Evolutionary conservation across 2,888 invertebrate species (phyloP).

Genomic region (Rhorus exstirpatorius): DNA sequence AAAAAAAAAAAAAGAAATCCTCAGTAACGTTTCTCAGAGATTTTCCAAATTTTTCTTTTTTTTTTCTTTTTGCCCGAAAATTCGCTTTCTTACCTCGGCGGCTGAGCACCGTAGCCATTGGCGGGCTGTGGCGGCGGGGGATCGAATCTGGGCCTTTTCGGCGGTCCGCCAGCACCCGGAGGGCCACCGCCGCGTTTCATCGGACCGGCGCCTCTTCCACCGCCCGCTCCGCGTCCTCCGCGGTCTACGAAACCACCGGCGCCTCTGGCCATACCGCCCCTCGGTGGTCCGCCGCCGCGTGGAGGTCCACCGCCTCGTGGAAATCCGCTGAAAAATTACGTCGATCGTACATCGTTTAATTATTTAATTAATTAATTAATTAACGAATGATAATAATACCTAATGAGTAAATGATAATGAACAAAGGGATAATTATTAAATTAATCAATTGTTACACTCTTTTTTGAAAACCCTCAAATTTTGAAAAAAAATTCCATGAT

Average conservation of each 20-base stretch:
- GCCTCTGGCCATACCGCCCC: conserved; percentile 74
- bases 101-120: conserved; percentile 83
- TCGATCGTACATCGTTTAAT: not conserved
- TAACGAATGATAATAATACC: not conserved
- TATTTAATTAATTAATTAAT: not conserved
- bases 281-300: conserved; percentile 71
- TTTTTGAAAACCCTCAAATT: no score
- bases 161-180: conserved; percentile 88
- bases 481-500: no score
- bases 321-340: conserved; percentile 60
- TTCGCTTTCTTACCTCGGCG: conserved; percentile 71
- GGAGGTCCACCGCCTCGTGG: conserved; percentile 70
- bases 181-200: conserved; percentile 86
- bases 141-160: conserved; percentile 87
- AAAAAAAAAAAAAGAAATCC: not conserved
- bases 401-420: no score
- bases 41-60: not conserved
- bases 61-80: not conserved
- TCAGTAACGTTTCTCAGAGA: not conserved
- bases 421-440: no score
- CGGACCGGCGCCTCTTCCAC: conserved; percentile 84
- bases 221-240: conserved; percentile 85
- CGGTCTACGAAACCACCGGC: conserved; percentile 86
- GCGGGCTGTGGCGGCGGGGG: conserved; percentile 82
- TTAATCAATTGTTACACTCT: no score